Evolutionary conservation across 1,140 invertebrate species (phyloP).

Genomic region (Heliothis virescens): DNA sequence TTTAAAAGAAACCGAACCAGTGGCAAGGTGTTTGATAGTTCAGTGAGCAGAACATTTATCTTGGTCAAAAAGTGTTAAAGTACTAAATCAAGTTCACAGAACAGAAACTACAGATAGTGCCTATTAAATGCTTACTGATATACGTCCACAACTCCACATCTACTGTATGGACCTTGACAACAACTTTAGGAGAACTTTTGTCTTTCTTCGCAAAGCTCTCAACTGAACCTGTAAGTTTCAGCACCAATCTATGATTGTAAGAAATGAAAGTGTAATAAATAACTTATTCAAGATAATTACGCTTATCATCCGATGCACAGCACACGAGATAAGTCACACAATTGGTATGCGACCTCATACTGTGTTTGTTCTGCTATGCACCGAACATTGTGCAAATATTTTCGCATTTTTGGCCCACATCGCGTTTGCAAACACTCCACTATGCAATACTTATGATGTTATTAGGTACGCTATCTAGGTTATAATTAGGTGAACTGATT

Average conservation of each 20-base stretch:
- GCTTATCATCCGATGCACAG: conserved; percentile 33
- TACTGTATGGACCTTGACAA: no score
- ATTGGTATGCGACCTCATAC: conserved; percentile 48
- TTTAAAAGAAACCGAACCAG: no score
- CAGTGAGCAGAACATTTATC: no score
- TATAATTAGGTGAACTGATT: conserved; percentile 12
- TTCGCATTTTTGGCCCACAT: conserved; percentile 49
- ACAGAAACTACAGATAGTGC: no score
- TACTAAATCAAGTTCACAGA: no score
- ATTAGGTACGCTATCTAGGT: conserved; percentile 12
- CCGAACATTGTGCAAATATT: conserved; percentile 49
- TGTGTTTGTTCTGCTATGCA: conserved; percentile 43
- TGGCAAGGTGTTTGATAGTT: no score
- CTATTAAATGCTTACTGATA: no score
- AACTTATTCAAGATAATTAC: neutral
- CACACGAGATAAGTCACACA: conserved; percentile 37
- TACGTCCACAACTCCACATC: no score
- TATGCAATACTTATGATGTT: neutral
- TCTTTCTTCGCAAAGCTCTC: no score
- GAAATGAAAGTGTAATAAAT: conserved; percentile 35
- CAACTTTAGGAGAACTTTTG: no score
- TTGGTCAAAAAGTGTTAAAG: no score
- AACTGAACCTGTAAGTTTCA: no score
- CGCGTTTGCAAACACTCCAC: neutral
- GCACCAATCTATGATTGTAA: neutral